phyloP scores from a whole-genome alignment of 2,888 invertebrate genomes.

The Drosophila subsilvestris region DNA sequence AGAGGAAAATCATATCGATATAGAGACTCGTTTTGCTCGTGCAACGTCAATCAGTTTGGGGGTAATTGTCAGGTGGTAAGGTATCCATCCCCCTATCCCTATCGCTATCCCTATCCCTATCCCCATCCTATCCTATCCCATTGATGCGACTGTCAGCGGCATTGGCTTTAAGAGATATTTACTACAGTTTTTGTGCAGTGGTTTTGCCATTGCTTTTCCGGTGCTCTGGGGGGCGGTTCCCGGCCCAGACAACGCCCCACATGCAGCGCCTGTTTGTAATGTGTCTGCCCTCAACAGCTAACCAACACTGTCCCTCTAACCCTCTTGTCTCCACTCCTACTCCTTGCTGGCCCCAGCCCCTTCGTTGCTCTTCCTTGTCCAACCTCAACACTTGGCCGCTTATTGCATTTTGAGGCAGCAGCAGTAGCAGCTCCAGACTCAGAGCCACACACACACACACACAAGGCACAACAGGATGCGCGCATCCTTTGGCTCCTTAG shows the following conservation, averaged over 20 bases:
- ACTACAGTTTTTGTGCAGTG: constrained; percentile 10
- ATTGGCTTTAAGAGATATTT: constrained; percentile 18
- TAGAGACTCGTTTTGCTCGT: neutral
- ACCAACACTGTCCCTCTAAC: neutral
- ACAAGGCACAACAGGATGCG: constrained; percentile 54
- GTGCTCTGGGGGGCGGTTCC: no score
- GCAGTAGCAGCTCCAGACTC: constrained; percentile 2
- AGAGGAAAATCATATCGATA: neutral
- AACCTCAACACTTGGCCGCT: constrained; percentile 70
- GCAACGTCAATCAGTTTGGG: constrained; percentile 49
- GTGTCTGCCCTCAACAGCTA: constrained; percentile 55
- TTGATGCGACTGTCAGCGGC: neutral
- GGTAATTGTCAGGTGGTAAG: constrained; percentile 37
- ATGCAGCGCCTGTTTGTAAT: constrained; percentile 71
- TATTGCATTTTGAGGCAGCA: constrained; percentile 74
- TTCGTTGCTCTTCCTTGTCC: neutral
- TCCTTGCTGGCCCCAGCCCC: neutral
- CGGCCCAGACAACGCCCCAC: constrained; percentile 37
- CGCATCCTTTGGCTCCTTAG: constrained; percentile 65
- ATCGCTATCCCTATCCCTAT: no score
- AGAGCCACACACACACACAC: constrained; percentile 7
- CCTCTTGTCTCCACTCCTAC: neutral
- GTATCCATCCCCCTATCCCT: no score
- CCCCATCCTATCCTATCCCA: no score
- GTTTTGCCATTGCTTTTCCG: constrained; percentile 24